Percentiles rank a stretch among this genome's conserved stretches.
These are phyloP conservation scores for Hylaeus volcanicus DNA, from an alignment of 1,140 invertebrate species.

Conservation along the genomic window DNA sequence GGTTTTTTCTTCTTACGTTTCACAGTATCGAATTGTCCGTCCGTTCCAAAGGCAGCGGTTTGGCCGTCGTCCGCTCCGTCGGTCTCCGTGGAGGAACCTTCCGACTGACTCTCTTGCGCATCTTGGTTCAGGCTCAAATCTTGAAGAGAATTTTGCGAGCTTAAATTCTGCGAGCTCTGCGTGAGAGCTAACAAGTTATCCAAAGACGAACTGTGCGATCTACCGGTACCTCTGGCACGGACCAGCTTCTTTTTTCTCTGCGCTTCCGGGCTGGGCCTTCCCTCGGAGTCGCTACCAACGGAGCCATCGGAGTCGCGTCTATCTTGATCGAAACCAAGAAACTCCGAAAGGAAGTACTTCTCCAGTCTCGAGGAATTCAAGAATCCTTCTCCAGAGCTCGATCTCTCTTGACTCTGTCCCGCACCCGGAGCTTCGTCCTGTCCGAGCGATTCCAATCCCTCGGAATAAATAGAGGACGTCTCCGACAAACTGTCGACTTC, in stretches of 20 bases:
- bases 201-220: constrained; percentile 89
- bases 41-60: constrained; percentile 82
- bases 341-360: constrained; percentile 94
- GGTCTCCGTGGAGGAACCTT: constrained; percentile 87
- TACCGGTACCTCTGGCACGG: constrained; percentile 88
- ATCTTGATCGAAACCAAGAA: constrained; percentile 88
- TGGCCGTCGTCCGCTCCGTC: constrained; percentile 86
- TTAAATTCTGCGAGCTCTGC: constrained; percentile 79
- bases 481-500: constrained; percentile 90
- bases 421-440: constrained; percentile 75
- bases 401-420: constrained; percentile 78
- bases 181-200: constrained; percentile 86
- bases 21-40: constrained; percentile 89
- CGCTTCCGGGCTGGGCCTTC: constrained; percentile 89
- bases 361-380: constrained; percentile 91
- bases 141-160: constrained; percentile 80
- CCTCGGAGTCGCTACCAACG: constrained; percentile 91
- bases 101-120: constrained; percentile 81
- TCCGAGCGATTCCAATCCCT: constrained; percentile 87
- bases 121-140: constrained; percentile 74
- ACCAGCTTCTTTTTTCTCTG: constrained; percentile 90
- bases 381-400: constrained; percentile 84
- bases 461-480: constrained; percentile 92
- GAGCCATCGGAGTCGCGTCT: constrained; percentile 90
- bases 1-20: constrained; percentile 89